Evolutionary conservation across 64 coral and sea anemone genomes (phyloP), one percentile per base, ranked within the genome.

Genomic region (Cladopsammia gracilis): DNA sequence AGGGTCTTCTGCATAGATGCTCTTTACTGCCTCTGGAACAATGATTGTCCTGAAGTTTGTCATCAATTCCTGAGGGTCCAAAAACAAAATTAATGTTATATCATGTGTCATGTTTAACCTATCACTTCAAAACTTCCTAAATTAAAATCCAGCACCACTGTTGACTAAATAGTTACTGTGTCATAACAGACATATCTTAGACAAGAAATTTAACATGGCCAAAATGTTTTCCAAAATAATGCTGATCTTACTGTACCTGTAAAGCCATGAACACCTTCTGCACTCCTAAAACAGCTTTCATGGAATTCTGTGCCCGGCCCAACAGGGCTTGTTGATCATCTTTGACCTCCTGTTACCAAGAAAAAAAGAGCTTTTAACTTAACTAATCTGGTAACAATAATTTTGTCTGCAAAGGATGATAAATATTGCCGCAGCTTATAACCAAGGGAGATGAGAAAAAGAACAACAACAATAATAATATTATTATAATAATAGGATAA

Each of bases 1-100:
- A 18, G 76, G 77, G 19, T 99, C 98, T 8, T 94, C 83, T 12
- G 85, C 75, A 45, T 93, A 82, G 64, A 99, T 85, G 79, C 98
- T 94, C 58, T 99, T 99, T 5, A 99, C 49, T 88, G 98, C 95
- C 62, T 99, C 98, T 66, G 98, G 98, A 26, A 99, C 96, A 87
- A 98, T 98, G 58, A 98, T 98, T 51, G 83, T 95, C 47, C 96
- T 92, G 70, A 98, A 98, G 82, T 98, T 98, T 67, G 93, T 87
- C 90, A 98, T 95, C 90, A 98, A 76, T 57, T 98, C 96, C 96
- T 98, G 45, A 43, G 73, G 48, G 71, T 23, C 9, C 58, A 78
- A 69, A 34, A 34, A 34, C 34, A 34, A 34, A 34, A 34, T 34
- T 34, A 34, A 34, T 34, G 34, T 34, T 34, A 34, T 34, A 34